These are phyloP conservation scores for Urocyon cinereoargenteus DNA, from an alignment of 2,797 vertebrate genomes.

Conservation along the genomic window DNA sequence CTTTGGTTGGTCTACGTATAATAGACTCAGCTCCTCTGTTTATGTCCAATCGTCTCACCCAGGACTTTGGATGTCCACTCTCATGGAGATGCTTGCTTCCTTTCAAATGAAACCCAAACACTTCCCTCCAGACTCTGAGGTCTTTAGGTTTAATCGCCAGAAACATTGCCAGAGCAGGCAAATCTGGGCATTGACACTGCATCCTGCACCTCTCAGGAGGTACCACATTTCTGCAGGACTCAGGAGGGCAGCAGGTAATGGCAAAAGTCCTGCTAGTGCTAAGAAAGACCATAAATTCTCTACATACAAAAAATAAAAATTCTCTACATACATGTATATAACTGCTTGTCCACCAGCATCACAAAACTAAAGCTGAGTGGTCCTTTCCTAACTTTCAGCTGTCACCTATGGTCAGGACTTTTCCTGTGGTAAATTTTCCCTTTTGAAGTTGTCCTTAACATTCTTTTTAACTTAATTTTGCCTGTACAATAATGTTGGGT, in stretches of 20 bases:
- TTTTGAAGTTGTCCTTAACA: background rate
- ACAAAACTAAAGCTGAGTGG: background rate
- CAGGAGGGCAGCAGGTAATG: background rate
- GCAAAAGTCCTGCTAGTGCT: background rate
- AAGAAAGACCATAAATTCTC: background rate
- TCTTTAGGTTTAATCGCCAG: background rate
- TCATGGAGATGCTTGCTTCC: background rate
- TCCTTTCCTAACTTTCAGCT: background rate
- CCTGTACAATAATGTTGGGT: background rate
- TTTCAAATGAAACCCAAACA: background rate
- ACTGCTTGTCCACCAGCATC: background rate
- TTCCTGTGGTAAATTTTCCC: background rate
- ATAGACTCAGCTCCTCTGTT: background rate
- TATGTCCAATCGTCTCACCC: background rate
- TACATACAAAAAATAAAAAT: background rate
- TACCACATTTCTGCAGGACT: background rate
- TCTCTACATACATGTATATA: background rate
- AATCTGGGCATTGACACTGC: background rate
- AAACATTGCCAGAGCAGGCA: background rate
- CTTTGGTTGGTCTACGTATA: background rate
- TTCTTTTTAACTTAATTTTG: slow-evolving; percentile 17
- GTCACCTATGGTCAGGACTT: background rate
- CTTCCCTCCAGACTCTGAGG: background rate
- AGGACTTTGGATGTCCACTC: background rate
- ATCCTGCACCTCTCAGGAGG: background rate